phyloP scores from a whole-genome alignment of 2,888 invertebrate genomes.

The Cataglyphis cursor region DNA sequence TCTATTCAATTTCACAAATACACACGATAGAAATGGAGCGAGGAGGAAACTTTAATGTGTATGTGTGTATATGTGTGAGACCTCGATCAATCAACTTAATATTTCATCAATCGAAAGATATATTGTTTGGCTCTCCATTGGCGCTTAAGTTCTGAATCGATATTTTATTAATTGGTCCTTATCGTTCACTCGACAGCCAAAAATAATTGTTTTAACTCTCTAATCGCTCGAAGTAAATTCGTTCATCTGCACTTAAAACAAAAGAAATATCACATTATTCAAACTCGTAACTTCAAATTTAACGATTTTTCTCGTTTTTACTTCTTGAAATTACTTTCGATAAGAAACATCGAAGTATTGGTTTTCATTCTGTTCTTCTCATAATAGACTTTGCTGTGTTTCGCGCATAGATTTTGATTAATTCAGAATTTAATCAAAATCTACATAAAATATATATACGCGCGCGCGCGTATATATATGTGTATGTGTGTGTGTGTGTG shows the following conservation, averaged over 20 bases:
- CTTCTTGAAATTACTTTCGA: background rate
- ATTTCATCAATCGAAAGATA: conserved; percentile 58
- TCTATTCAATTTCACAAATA: background rate
- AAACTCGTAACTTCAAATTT: conserved; percentile 21
- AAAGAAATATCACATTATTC: conserved; percentile 22
- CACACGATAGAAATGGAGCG: background rate
- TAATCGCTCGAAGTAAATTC: conserved; percentile 19
- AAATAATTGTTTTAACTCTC: conserved; percentile 35
- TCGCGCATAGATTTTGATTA: background rate
- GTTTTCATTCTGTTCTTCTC: background rate
- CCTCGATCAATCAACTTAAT: conserved; percentile 63
- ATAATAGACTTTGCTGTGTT: background rate
- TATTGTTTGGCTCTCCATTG: conserved; percentile 41
- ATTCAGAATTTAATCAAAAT: background rate
- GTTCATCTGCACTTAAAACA: background rate
- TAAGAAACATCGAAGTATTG: background rate
- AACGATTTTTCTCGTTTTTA: background rate
- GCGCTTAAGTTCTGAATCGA: conserved; percentile 61
- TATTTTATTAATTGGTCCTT: conserved; percentile 64
- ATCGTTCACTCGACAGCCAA: conserved; percentile 12
- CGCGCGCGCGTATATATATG: too few species aligned
- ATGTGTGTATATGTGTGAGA: background rate
- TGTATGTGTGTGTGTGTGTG: too few species aligned
- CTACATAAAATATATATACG: background rate
- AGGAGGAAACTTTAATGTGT: conserved; percentile 33